Percentiles rank a stretch among this genome's conserved stretches.
Conservation (phyloP, 2,797 vertebrate species). For the Numenius phaeopus region DNA sequence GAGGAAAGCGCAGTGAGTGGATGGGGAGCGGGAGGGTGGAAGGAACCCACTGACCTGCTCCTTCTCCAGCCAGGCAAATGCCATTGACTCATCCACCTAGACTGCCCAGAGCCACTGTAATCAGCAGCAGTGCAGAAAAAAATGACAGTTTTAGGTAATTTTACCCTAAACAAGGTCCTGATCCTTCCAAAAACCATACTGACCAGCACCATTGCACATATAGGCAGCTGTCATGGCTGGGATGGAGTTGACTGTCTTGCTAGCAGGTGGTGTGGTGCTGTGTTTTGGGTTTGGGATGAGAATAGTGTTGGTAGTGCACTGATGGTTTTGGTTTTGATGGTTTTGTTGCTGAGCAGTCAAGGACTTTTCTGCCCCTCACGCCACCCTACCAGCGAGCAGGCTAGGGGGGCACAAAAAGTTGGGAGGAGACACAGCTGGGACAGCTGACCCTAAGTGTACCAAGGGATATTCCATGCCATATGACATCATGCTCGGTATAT, state of each 20-base stretch:
- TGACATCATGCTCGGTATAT: not conserved
- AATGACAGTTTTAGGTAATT: not conserved
- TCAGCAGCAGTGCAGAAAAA: not conserved
- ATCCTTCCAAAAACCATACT: fast-evolving
- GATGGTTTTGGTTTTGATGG: not conserved
- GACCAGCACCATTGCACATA: fast-evolving
- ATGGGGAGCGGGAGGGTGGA: not conserved
- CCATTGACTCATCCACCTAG: not conserved
- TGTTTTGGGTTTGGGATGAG: not conserved
- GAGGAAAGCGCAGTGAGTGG: constrained; percentile 90
- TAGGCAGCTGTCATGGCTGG: not conserved
- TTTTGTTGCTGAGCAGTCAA: not conserved
- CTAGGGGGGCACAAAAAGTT: not conserved
- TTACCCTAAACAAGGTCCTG: not conserved
- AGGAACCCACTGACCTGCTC: not conserved
- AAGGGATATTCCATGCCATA: not conserved
- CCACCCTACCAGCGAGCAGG: not conserved
- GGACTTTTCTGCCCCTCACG: not conserved
- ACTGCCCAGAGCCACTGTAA: not conserved
- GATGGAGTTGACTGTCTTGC: not conserved
- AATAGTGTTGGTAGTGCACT: not conserved
- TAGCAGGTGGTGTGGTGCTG: not conserved
- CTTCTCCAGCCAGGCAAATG: not conserved
- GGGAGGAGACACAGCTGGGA: not conserved
- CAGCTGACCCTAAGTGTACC: not conserved